These are phyloP conservation scores for Piaya cayana DNA, from an alignment of 2,113 vertebrate species.

Conservation along the genomic window DNA sequence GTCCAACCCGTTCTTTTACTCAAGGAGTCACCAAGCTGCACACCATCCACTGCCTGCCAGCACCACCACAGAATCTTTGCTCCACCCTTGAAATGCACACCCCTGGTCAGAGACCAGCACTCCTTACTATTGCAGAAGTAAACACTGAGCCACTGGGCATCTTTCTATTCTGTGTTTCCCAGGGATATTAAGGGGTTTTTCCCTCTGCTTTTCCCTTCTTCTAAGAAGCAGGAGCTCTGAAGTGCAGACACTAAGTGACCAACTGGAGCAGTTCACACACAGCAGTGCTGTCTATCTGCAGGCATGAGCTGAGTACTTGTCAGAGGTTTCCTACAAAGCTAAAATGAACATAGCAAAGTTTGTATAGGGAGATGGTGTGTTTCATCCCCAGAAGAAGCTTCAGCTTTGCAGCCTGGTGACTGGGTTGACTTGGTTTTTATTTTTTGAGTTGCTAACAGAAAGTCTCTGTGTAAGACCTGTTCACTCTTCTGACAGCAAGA, in stretches of 20 bases:
- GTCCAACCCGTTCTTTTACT: fast-evolving
- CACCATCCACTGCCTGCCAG: fast-evolving
- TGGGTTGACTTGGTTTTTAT: not conserved
- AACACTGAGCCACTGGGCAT: not conserved
- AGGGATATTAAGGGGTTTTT: not conserved
- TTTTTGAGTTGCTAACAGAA: not conserved
- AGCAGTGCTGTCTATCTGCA: not conserved
- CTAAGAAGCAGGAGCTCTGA: fast-evolving
- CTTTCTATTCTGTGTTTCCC: not conserved
- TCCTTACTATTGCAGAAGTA: not conserved
- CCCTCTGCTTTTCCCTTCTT: not conserved
- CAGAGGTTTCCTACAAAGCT: not conserved
- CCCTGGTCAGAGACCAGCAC: not conserved
- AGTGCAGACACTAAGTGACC: fast-evolving
- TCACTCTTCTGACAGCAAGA: not conserved
- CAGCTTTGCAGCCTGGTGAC: not conserved
- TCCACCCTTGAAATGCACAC: not conserved
- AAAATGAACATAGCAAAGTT: not conserved
- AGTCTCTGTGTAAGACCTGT: not conserved
- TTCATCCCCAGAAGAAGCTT: not conserved
- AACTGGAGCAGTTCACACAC: not conserved
- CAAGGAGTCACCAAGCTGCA: not conserved
- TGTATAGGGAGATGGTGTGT: not conserved
- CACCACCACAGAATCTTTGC: not conserved
- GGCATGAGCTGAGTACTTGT: not conserved